A percentile compares a stretch with the other conserved stretches of the same genome.
These are phyloP conservation scores for Paratrypauchen microcephalus DNA, from an alignment of 2,797 vertebrate species.

Conservation along the genomic window DNA sequence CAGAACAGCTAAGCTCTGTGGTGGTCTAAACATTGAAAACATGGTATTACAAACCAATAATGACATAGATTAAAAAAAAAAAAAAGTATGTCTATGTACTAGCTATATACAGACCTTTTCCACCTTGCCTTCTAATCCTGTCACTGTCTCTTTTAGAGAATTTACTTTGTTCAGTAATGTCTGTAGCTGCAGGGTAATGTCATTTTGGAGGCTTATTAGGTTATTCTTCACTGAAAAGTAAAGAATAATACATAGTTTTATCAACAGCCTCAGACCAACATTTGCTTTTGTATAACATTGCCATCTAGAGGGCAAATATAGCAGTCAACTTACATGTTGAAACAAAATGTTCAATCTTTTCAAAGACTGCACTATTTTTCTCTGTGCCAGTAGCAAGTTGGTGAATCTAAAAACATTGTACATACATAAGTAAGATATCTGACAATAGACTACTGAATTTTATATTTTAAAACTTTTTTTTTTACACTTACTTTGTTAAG, in stretches of 20 bases:
- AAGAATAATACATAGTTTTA: slow-evolving; percentile 5
- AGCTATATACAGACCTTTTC: slow-evolving; percentile 58
- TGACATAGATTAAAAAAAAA: slow-evolving; percentile 1
- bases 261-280: background rate
- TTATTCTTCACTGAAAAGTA: slow-evolving; percentile 67
- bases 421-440: background rate
- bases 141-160: slow-evolving; percentile 59
- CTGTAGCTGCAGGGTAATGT: slow-evolving; percentile 66
- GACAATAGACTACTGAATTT: background rate
- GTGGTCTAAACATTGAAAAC: slow-evolving; percentile 52
- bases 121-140: slow-evolving; percentile 61
- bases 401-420: slow-evolving; percentile 65
- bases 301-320: slow-evolving; percentile 51
- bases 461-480: background rate
- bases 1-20: slow-evolving; percentile 55
- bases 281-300: slow-evolving; percentile 28
- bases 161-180: slow-evolving; percentile 57
- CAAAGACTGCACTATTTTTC: slow-evolving; percentile 56
- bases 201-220: slow-evolving; percentile 59
- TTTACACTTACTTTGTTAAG: slow-evolving; percentile 83
- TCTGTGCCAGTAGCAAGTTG: slow-evolving; percentile 63
- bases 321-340: slow-evolving; percentile 66
- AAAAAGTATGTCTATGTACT: slow-evolving; percentile 3
- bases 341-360: slow-evolving; percentile 63
- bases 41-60: slow-evolving; percentile 17